phyloP scores from a whole-genome alignment of 2,888 invertebrate species.

The Eretmocerus hayati region DNA sequence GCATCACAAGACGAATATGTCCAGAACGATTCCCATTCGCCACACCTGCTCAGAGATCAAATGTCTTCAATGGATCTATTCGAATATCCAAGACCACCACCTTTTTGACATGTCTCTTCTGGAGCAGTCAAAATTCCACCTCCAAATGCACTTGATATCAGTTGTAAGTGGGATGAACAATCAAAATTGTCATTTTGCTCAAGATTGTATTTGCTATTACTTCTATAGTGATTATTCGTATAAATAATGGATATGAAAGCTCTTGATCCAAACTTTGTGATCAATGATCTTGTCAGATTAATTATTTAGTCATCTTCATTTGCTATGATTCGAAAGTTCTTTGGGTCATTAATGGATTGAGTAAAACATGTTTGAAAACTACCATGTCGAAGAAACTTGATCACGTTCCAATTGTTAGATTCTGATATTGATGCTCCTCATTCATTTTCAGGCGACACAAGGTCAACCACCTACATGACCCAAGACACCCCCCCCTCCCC shows the following conservation, averaged over 20 bases:
- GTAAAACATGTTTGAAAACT: no score
- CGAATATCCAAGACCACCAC: constrained; percentile 30
- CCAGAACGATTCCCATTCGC: constrained; percentile 26
- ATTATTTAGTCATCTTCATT: no score
- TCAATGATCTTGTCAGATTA: no score
- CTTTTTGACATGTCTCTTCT: constrained; percentile 28
- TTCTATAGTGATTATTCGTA: no score
- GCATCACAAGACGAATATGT: constrained; percentile 22
- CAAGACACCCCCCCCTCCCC: no score
- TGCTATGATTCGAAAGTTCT: no score
- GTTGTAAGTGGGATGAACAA: constrained; percentile 35
- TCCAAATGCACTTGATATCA: constrained; percentile 24
- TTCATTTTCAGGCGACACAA: constrained; percentile 9
- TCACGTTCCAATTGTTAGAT: neutral
- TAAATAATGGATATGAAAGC: no score
- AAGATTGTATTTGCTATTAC: no score
- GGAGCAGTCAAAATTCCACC: constrained; percentile 29
- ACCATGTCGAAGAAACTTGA: neutral
- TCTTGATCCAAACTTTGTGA: no score
- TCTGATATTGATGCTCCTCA: neutral
- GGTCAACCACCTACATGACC: no score
- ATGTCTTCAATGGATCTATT: constrained; percentile 36
- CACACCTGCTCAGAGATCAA: constrained; percentile 32
- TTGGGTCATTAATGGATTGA: no score
- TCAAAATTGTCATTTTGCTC: constrained; percentile 21